These are phyloP conservation scores for Pseudomugil tenellus DNA, from an alignment of 2,797 vertebrate genomes.

Conservation along the genomic window DNA sequence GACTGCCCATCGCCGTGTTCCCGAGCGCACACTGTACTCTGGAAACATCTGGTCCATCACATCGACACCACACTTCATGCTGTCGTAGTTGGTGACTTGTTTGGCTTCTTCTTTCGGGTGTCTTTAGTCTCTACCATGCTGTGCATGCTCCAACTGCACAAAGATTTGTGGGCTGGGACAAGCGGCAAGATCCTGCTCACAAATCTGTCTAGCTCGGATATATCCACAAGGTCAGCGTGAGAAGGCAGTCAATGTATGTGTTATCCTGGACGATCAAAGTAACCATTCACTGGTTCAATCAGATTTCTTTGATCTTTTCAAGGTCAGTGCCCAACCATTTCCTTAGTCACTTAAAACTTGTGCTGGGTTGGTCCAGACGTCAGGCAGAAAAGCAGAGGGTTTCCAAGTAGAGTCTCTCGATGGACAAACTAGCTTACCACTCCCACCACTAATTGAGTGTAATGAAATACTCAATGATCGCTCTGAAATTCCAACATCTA, in stretches of 20 bases:
- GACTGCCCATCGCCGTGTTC: too few relatives aligned
- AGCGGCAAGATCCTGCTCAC: neutral
- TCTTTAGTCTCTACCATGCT: too few relatives aligned
- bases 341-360: neutral
- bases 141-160: too few relatives aligned
- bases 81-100: too few relatives aligned
- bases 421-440: neutral
- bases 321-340: neutral
- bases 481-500: neutral
- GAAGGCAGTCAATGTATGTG: neutral
- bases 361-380: neutral
- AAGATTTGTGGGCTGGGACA: neutral
- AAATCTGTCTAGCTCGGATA: constrained; percentile 1
- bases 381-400: neutral
- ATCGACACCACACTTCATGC: too few relatives aligned
- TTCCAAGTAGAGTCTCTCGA: neutral
- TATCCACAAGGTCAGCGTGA: neutral
- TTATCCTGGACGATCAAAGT: too few relatives aligned
- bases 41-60: too few relatives aligned
- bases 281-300: neutral
- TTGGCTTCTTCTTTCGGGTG: too few relatives aligned
- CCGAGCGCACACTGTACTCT: too few relatives aligned
- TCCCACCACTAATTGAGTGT: neutral
- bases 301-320: constrained; percentile 2
- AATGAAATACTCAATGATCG: neutral